Conservation (phyloP, 2,888 invertebrate genomes). For the Phalera bucephala region DNA sequence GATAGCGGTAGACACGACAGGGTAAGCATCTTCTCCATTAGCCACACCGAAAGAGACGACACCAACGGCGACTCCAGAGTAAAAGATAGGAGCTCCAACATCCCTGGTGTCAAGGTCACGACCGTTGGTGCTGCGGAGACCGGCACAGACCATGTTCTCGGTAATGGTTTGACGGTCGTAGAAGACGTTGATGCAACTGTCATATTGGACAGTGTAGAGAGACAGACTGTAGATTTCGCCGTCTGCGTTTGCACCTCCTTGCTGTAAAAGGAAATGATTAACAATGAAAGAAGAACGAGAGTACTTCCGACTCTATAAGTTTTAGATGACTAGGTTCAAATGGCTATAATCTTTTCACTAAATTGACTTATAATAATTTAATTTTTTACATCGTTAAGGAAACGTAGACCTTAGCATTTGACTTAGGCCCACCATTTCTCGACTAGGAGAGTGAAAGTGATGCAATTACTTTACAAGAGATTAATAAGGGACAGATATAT, state of each 20-base stretch:
- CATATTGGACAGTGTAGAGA: constrained; percentile 7
- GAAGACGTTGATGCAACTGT: constrained; percentile 9
- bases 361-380: too few relatives aligned
- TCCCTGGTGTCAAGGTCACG: constrained; percentile 54
- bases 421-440: too few relatives aligned
- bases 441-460: too few relatives aligned
- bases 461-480: too few relatives aligned
- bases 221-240: constrained; percentile 15
- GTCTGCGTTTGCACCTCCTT: constrained; percentile 17
- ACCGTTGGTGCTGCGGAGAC: background rate
- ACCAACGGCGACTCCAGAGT: constrained; percentile 4
- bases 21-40: constrained; percentile 30
- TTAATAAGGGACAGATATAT: too few relatives aligned
- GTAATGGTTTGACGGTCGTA: constrained; percentile 20
- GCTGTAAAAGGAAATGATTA: too few relatives aligned
- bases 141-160: constrained; percentile 21
- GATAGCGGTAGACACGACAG: constrained; percentile 63
- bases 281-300: too few relatives aligned
- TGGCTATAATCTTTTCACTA: too few relatives aligned
- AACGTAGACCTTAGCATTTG: too few relatives aligned
- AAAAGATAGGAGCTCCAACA: constrained; percentile 6
- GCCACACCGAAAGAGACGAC: background rate
- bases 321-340: too few relatives aligned
- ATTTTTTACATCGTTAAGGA: too few relatives aligned
- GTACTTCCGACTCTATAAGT: too few relatives aligned